These are phyloP conservation scores for Brachypteracias leptosomus DNA, from an alignment of 2,113 vertebrate species.

Conservation along the genomic window DNA sequence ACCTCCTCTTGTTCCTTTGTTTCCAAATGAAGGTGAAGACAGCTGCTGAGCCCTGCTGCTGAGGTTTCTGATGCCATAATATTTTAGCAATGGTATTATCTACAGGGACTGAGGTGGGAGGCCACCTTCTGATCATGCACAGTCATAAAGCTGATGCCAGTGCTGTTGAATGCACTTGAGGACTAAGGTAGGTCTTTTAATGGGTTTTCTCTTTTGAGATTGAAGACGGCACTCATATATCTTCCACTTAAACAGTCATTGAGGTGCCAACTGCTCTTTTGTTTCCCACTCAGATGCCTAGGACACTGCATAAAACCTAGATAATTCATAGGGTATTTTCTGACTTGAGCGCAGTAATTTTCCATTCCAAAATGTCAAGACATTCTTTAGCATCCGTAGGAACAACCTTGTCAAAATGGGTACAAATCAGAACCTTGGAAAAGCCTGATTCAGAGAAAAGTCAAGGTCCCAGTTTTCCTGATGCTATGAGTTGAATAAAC, in stretches of 20 bases:
- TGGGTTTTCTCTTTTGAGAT: neutral
- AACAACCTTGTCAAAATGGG: neutral
- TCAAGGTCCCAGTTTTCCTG: neutral
- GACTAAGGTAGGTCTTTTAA: neutral
- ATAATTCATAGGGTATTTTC: neutral
- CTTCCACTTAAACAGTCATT: neutral
- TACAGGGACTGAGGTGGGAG: neutral
- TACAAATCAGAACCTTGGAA: neutral
- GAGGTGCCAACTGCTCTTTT: neutral
- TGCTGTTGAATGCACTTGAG: neutral
- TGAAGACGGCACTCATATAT: neutral
- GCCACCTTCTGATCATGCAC: neutral
- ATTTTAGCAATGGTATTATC: neutral
- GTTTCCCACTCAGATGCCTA: neutral
- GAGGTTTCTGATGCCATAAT: neutral
- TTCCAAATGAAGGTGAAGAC: neutral
- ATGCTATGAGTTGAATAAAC: neutral
- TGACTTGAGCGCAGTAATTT: neutral
- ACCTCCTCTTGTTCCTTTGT: neutral
- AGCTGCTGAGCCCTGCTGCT: neutral
- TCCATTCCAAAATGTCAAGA: slow-evolving; percentile 20
- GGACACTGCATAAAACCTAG: neutral
- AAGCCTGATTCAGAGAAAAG: neutral
- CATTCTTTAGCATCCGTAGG: neutral
- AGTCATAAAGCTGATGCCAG: neutral